Base-by-base conservation (phyloP, 2,797 vertebrate genomes). In the Microctenopoma stevenorrisi region DNA sequence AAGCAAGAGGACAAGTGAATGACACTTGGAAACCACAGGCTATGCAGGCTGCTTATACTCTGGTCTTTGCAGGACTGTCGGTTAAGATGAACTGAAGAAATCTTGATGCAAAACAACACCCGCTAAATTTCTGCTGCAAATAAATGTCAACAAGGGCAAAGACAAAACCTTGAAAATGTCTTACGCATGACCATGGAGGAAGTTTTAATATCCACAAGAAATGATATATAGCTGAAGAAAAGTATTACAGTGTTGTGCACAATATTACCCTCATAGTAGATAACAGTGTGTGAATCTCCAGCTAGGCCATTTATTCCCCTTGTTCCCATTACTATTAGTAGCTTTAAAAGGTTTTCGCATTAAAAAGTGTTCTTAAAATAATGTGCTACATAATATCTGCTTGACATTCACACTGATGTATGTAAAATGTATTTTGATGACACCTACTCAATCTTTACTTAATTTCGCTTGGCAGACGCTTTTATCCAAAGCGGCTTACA, bases 11-110 rank as follows among this genome's bases (percentile, higher is more conserved):
- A 84, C 82, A 88, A 90, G 71, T 84, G 84, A 84, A 40, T 80
- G 87, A 88, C 81, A 85, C 78, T 83, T 86, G 81, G 82, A 88
- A 91, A 88, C 84, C 82, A 74, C 78, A 1, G 76, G 70, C 81
- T 74, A 68, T 64, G 72, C 56, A 47, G 57, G 28, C 82, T 76
- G 78, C 53, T 74, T 78, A 66, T 52, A 73, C 38, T 22, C 22
- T 77, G 55, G 74, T 81, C 72, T 74, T 77, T 75, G 81, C 40
- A 65, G 61, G 71, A 68, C 59, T 68, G 78, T 84, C 58, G 56
- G 64, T 64, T 22, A 12, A 76, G 53, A 22, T 78, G 61, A 87
- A 86, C 65, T 77, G 78, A 52, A 63, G 50, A 73, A 85, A 77
- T 82, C 67, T 77, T 76, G 72, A 83, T 70, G 55, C 37, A 55